Evolutionary conservation across 2,113 vertebrate species (phyloP).

Genomic region (Phaethon lepturus): DNA sequence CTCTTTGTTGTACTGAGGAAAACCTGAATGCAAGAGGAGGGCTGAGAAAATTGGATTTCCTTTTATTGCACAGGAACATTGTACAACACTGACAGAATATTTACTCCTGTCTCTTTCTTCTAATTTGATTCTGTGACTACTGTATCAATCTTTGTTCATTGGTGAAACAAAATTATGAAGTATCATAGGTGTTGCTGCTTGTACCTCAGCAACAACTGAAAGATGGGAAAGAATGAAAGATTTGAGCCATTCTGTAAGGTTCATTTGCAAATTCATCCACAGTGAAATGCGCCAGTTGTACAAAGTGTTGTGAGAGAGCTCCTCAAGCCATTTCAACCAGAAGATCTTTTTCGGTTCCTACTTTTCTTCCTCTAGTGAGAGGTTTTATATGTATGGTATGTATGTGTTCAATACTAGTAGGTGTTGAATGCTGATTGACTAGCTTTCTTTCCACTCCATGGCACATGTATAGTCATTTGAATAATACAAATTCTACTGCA

Average conservation of each 20-base stretch:
- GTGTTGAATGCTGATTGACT: not conserved
- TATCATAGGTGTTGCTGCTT: not conserved
- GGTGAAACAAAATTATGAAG: not conserved
- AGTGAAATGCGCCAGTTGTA: not conserved
- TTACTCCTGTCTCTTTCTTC: conserved; percentile 23
- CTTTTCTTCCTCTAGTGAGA: not conserved
- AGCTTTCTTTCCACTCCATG: not conserved
- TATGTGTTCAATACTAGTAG: not conserved
- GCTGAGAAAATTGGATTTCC: conserved; percentile 8
- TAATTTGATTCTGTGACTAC: conserved; percentile 21
- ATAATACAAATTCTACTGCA: not conserved
- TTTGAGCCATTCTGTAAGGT: not conserved
- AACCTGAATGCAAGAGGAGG: not conserved
- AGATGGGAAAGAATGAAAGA: not conserved
- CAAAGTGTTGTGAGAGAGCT: not conserved
- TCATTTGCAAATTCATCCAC: not conserved
- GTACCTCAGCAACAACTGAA: not conserved
- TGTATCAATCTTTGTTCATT: conserved; percentile 3
- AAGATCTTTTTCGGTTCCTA: not conserved
- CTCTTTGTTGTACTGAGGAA: not conserved
- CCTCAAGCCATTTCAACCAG: not conserved
- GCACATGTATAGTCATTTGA: not conserved
- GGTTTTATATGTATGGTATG: not conserved
- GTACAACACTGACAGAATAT: not conserved
- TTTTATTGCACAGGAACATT: conserved; percentile 31